Evolutionary conservation across 2,888 invertebrate genomes (phyloP).

Genomic region (Carabus problematicus): DNA sequence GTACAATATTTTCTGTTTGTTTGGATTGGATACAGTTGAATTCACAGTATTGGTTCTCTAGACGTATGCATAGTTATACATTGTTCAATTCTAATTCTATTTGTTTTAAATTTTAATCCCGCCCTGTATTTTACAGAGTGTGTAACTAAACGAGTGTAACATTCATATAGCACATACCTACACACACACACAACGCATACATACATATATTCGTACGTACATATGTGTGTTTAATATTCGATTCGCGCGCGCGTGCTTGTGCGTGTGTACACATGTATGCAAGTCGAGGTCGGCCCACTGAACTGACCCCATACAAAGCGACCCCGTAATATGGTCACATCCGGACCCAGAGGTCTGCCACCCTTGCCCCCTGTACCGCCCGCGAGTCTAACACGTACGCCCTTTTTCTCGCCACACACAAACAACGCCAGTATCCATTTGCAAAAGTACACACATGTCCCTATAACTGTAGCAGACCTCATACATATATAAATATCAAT

Average conservation of each 20-base stretch:
- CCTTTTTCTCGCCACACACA: neutral
- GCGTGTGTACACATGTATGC: conserved; percentile 12
- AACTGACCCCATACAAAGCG: conserved; percentile 34
- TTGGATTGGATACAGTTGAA: too few species aligned
- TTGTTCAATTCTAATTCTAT: too few species aligned
- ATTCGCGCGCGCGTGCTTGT: conserved; percentile 12
- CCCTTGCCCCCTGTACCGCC: conserved; percentile 8
- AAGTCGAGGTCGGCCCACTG: conserved; percentile 28
- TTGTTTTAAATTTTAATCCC: too few species aligned
- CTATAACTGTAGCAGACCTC: too few species aligned
- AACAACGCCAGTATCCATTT: too few species aligned
- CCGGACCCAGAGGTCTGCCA: conserved; percentile 11
- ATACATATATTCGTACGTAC: conserved; percentile 4
- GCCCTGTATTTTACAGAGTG: neutral
- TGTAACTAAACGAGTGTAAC: neutral
- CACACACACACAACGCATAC: neutral
- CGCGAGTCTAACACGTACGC: conserved; percentile 19
- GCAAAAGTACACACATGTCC: too few species aligned
- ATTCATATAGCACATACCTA: neutral
- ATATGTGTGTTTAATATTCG: conserved; percentile 22
- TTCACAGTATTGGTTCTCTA: too few species aligned
- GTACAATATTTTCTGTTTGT: too few species aligned
- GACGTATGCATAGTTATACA: too few species aligned
- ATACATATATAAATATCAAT: too few species aligned
- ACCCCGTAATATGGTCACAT: conserved; percentile 20